Conservation (phyloP, 2,888 invertebrate species). For the Amitus sp. region DNA sequence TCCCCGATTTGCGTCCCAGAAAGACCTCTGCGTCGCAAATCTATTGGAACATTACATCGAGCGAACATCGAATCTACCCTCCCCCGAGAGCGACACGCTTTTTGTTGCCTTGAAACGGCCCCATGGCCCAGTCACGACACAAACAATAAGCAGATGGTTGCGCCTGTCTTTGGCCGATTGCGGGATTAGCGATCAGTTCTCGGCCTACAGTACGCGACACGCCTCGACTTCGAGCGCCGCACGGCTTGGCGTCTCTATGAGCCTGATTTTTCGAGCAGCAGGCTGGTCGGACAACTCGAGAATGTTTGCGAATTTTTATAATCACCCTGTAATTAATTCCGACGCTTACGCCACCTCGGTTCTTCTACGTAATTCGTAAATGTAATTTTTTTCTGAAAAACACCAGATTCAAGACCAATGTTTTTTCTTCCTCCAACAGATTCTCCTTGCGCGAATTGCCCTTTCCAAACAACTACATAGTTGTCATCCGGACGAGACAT, state of each 20-base stretch:
- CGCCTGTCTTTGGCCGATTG: neutral
- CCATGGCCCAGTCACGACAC: neutral
- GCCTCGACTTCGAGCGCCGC: neutral
- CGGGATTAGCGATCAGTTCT: neutral
- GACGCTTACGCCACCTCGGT: too few relatives aligned
- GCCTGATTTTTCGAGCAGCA: neutral
- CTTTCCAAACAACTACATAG: too few relatives aligned
- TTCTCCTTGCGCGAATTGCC: too few relatives aligned
- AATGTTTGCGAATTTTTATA: too few relatives aligned
- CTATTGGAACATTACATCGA: neutral
- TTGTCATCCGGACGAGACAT: too few relatives aligned
- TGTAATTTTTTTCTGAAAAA: too few relatives aligned
- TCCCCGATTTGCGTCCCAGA: constrained; percentile 5
- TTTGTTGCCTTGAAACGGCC: neutral
- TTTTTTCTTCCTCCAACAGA: too few relatives aligned
- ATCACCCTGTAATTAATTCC: too few relatives aligned
- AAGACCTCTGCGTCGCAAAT: constrained; percentile 13
- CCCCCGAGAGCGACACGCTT: neutral
- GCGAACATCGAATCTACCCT: neutral
- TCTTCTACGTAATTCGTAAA: too few relatives aligned
- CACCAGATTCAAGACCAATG: too few relatives aligned
- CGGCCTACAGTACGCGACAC: neutral
- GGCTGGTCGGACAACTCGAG: neutral
- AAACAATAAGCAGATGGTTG: neutral
- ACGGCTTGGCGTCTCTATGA: neutral